Base-by-base conservation (phyloP, 2,797 vertebrate genomes). In the Leptodactylus fallax region DNA sequence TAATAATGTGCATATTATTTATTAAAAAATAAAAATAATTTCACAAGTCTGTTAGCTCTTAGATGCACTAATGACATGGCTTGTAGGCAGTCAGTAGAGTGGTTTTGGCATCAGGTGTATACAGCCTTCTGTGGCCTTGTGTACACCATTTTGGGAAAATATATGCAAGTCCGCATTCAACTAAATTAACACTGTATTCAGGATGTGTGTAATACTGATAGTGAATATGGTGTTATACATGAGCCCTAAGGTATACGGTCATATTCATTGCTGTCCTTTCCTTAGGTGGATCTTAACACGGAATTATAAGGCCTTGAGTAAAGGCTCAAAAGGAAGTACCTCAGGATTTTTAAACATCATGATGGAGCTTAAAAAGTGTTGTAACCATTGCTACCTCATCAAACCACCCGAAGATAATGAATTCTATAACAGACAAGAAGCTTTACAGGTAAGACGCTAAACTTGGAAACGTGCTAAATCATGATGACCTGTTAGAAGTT, bases 291-390 rank as follows among this genome's bases (percentile, higher is more conserved):
- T 99, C 92, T 95, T 99, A 94, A 99, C 98, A 58, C 96, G 98
- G 90, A 99, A 99, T 95, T 99, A 99, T 90, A 99, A 99, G 94
- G 98, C 98, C 90, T 96, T 99, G 5, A 99, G 97, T 91, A 99
- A 99, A 96, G 98, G 98, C 91, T 96, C 96, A 77, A 99, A 99
- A 95, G 98, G 98, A 90, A 99, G 98, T 95, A 99, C 97, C 6
- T 99, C 98, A 8, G 98, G 98, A 87, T 99, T 99, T 94, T 95
- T 99, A 90, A 99, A 99, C 93, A 95, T 99, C 86, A 99, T 99
- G 98, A 99, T 99, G 98, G 98, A 99, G 92, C 94, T 99, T 90
- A 99, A 99, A 94, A 99, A 99, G 93, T 99, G 98, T 89, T 99
- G 98, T 92, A 99, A 99, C 94, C 98, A 99, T 95, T 99, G 98